Base-by-base conservation (phyloP, 2,797 vertebrate species). In the Miichthys miiuy region DNA sequence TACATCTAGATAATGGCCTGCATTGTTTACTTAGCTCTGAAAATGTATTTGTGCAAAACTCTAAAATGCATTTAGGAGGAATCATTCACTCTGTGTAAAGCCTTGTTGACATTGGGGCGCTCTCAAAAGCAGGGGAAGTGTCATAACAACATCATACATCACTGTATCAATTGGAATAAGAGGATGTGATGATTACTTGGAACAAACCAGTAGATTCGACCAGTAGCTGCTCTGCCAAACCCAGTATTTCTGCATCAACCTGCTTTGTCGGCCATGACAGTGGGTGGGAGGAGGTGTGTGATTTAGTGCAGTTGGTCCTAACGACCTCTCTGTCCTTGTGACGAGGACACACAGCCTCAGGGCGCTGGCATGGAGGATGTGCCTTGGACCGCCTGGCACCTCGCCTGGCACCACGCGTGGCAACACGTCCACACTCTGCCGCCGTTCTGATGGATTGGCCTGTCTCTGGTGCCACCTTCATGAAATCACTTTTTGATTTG, bases 281-380 rank as follows among this genome's bases (percentile, higher is more conserved):
- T 80, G 72, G 81, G 88, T 75, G 88, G 88, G 88, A 90, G 91
- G 90, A 92, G 87, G 88, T 87, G 68, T 88, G 87, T 94, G 93
- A 94, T 94, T 93, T 93, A 93, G 91, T 91, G 91, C 87, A 47
- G 78, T 91, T 87, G 88, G 90, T 92, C 92, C 91, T 92, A 92
- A 94, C 90, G 82, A 94, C 93, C 94, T 91, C 91, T 89, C 89
- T 89, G 94, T 94, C 94, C 94, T 94, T 95, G 92, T 82, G 86
- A 88, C 68, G 87, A 92, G 92, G 92, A 93, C 91, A 90, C 79
- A 61, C 87, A 87, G 92, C 92, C 93, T 93, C 81, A 21, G 92
- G 93, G 91, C 88, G 88, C 90, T 93, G 94, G 94, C 94, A 94
- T 88, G 87, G 91, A 90, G 87, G 90, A 91, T 90, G 91, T 85